A percentile compares a stretch with the other conserved stretches of the same genome.
Evolutionary conservation across 2,797 vertebrate species (phyloP).

Genomic region (Cynodonichthys magdalenae): DNA sequence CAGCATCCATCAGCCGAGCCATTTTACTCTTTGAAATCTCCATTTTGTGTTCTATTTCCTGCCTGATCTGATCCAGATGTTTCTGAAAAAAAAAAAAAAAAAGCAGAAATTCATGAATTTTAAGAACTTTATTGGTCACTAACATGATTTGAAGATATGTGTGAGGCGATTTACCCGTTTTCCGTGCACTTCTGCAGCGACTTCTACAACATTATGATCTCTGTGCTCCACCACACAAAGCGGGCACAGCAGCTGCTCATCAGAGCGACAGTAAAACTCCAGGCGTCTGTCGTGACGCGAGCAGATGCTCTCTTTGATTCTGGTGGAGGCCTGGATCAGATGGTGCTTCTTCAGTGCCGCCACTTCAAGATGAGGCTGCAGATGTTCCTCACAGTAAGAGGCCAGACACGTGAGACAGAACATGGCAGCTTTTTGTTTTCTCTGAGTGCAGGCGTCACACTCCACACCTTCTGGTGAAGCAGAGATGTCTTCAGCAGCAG

Average conservation of each 20-base stretch:
- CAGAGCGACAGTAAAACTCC: slow-evolving; percentile 59
- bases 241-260: slow-evolving; percentile 50
- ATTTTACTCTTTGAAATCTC: slow-evolving; percentile 16
- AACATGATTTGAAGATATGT: accelerated
- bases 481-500: background rate
- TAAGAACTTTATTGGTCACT: background rate
- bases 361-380: slow-evolving; percentile 50
- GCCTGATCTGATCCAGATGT: slow-evolving; percentile 16
- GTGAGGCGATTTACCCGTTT: slow-evolving; percentile 37
- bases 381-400: slow-evolving; percentile 51
- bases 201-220: slow-evolving; percentile 44
- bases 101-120: slow-evolving; percentile 14
- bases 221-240: slow-evolving; percentile 52
- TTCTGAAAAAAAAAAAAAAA: slow-evolving; percentile 31
- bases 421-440: slow-evolving; percentile 43
- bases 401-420: slow-evolving; percentile 53
- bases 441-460: slow-evolving; percentile 53
- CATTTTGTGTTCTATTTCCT: slow-evolving; percentile 23
- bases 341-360: slow-evolving; percentile 38
- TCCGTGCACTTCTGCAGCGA: slow-evolving; percentile 16
- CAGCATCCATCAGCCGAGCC: slow-evolving; percentile 25
- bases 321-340: slow-evolving; percentile 33
- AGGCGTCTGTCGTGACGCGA: slow-evolving; percentile 41
- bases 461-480: slow-evolving; percentile 29
- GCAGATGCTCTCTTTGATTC: slow-evolving; percentile 46